Conservation (phyloP, 2,888 invertebrate species). For the Caenorhabditis wallacei region DNA sequence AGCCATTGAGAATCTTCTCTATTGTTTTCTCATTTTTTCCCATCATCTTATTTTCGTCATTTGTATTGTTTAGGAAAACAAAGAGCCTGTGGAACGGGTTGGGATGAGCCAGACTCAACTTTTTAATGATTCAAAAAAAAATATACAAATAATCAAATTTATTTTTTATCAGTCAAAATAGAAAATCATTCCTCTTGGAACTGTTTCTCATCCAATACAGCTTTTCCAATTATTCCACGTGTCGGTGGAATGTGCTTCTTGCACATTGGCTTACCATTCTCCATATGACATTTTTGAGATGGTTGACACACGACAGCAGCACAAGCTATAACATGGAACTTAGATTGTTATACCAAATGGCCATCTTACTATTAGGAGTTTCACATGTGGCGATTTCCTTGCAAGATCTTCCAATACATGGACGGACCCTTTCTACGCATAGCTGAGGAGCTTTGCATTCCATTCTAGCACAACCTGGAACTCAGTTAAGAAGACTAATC, state of each 20-base stretch:
- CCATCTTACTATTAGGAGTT: conserved; percentile 43
- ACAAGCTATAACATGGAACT: conserved; percentile 41
- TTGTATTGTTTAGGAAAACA: too few relatives aligned
- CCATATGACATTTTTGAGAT: conserved; percentile 51
- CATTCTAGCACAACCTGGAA: conserved; percentile 60
- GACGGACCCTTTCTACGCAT: conserved; percentile 57
- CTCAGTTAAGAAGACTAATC: too few relatives aligned
- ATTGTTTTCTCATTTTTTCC: background rate
- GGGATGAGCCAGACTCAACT: too few relatives aligned
- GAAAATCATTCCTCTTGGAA: conserved; percentile 30
- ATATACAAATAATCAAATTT: too few relatives aligned
- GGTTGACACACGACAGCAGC: conserved; percentile 54
- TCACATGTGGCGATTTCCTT: conserved; percentile 61
- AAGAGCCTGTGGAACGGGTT: too few relatives aligned
- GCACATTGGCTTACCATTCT: conserved; percentile 45
- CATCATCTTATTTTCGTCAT: conserved; percentile 3
- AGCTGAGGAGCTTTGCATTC: conserved; percentile 45
- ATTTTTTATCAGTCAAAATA: too few relatives aligned
- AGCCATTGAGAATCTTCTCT: too few relatives aligned
- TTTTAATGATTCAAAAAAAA: too few relatives aligned
- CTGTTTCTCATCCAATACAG: conserved; percentile 59
- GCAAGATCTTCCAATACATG: conserved; percentile 60
- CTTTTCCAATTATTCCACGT: conserved; percentile 62
- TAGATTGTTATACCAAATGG: background rate
- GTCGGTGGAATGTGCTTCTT: conserved; percentile 61